Base-by-base conservation (phyloP, 2,113 vertebrate species). In the Apteryx mantelli region DNA sequence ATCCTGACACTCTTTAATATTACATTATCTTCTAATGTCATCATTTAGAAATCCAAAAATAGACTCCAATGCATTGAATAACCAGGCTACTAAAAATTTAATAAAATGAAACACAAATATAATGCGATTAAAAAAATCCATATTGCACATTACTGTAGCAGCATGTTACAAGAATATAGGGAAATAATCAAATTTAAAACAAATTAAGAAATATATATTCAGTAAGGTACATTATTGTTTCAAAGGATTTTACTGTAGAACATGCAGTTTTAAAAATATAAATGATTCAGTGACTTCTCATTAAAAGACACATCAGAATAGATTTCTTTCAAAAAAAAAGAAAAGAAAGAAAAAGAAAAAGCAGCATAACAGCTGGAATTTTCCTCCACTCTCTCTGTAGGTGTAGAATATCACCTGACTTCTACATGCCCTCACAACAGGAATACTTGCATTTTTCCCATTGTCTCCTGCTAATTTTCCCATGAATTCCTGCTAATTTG, bases 31-130 rank as follows among this genome's bases (percentile, higher is more conserved):
- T 90, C 52, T 78, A 94, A 80, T 86, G 91, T 89, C 10, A 75
- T 81, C 14, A 92, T 93, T 94, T 96, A 75, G 61, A 88, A 92
- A 76, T 26, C 71, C 44, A 55, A 89, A 97, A 88, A 82, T 95
- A 92, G 64, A 75, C 75, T 89, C 40, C 18, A 85, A 75, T 58
- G 63, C 48, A 48, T 91, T 71, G 61, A 69, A 75, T 73, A 87
- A 52, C 5, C 69, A 87, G 91, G 38, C 60, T 88, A 81, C 73
- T 87, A 83, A 89, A 89, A 70, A 77, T 71, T 48, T 91, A 94
- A 94, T 96, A 70, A 89, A 89, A 89, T 74, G 16, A 75, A 89
- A 65, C 5, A 71, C 42, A 66, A 30, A 92, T 63, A 63, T 78
- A 95, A 95, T 89, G 34, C 30, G 93, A 85, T 70, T 73, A 5